Evolutionary conservation across 2,797 vertebrate genomes (phyloP).

Genomic region (Molossus molossus): DNA sequence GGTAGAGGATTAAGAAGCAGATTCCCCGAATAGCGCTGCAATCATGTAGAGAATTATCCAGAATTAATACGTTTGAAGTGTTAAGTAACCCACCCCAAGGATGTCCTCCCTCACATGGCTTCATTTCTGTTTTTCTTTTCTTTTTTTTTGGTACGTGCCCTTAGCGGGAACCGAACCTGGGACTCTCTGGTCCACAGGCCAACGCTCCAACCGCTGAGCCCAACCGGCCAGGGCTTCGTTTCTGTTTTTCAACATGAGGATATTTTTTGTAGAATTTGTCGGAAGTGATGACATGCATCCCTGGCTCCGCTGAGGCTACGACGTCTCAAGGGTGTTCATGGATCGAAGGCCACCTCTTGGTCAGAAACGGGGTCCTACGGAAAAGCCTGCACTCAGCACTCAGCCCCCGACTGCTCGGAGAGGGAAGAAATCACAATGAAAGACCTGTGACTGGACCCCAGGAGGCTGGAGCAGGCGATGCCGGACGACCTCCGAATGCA

Average conservation of each 20-base stretch:
- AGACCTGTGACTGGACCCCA: slow-evolving; percentile 1
- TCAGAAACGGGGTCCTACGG: accelerated
- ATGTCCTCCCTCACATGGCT: not conserved
- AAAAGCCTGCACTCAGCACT: not conserved
- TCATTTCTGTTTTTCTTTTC: slow-evolving; percentile 25
- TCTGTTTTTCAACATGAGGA: not conserved
- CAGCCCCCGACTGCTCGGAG: not conserved
- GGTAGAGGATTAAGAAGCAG: not conserved
- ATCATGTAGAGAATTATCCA: not conserved
- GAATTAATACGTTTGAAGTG: not conserved
- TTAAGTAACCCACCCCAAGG: not conserved
- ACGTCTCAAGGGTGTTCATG: not conserved
- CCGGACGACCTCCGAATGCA: slow-evolving; percentile 65
- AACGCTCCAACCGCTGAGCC: too few relatives aligned
- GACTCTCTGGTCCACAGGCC: too few relatives aligned
- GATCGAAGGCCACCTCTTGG: not conserved
- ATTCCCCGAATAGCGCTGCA: not conserved
- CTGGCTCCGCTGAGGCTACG: not conserved
- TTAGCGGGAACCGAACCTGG: too few relatives aligned
- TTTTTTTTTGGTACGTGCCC: too few relatives aligned
- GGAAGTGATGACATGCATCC: not conserved
- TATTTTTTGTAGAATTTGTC: not conserved
- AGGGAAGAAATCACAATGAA: slow-evolving; percentile 72
- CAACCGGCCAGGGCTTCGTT: not conserved
- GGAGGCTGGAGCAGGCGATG: slow-evolving; percentile 50